Evolutionary conservation across 2,888 invertebrate genomes (phyloP), one percentile per base, ranked within the genome.

Genomic region (Venusia cambrica): DNA sequence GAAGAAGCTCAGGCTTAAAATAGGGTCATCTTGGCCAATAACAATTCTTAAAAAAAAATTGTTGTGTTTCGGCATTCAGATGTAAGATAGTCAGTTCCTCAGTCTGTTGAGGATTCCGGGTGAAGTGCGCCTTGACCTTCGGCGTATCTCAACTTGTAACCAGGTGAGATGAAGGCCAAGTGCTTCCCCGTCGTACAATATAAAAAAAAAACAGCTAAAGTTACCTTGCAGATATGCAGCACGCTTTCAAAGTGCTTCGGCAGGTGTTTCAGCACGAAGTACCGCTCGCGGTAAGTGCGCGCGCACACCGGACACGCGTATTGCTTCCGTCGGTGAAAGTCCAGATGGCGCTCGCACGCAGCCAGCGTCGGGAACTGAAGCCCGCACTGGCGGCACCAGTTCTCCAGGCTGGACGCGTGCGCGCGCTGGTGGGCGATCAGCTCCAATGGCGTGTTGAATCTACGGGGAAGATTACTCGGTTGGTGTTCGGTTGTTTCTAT

Each of bases 221-320:
- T 54, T 5, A 89, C 73, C 45, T 89, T 89, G 64, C 91, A 91
- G 54, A 90, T 78, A 56, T 84, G 83, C 2, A 78, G 48, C 10
- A 73, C 66, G 1, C 62, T 46, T 34, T 74, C 73, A 31, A 84
- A 84, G 39, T 85, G 85, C 10, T 53, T 53, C 0, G 67, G 56
- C n/a, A 76, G 47, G 40, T 87, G 87, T 33, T 74, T 78, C 37
- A 68, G 48, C 2, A 74, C 47, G 10, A 69, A 51, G 42, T 77
- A 58, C 32, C 74, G 75, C 57, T 90, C 90, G 5, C 80, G 77
- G 54, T 90, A 90, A 1, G 74, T 69, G 45, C 85, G 81, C 19
- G 72, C 78, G 69, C 91, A 91, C 3, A 90, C 74, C 18, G 90
- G 90, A 57, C 91, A 91, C 58, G 81, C 67, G 68, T 67, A 77